Evolutionary conservation across 2,113 vertebrate genomes (phyloP).

Genomic region (Sakesphorus luctuosus): DNA sequence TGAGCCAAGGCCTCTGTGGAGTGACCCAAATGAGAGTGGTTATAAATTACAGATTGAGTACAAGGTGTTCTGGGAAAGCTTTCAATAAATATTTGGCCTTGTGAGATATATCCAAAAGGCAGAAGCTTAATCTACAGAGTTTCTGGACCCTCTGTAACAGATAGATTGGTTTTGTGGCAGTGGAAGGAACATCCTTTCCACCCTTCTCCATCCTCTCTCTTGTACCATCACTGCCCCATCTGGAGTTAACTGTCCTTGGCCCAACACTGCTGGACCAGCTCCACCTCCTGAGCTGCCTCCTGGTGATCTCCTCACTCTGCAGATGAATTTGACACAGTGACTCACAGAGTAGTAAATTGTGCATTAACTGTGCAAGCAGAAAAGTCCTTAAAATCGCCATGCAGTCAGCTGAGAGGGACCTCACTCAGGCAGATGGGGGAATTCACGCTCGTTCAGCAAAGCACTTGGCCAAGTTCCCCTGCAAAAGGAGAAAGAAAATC

Average conservation of each 20-base stretch:
- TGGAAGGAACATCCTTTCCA: not conserved
- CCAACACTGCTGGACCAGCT: not conserved
- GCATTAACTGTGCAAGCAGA: not conserved
- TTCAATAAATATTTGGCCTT: not conserved
- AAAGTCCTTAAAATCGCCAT: not conserved
- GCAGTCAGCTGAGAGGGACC: not conserved
- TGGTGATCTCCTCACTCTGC: not conserved
- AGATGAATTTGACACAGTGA: not conserved
- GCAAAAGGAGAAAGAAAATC: not conserved
- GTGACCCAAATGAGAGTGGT: not conserved
- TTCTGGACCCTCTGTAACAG: not conserved
- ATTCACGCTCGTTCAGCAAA: slow-evolving; percentile 10
- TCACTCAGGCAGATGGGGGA: not conserved
- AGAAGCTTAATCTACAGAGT: not conserved
- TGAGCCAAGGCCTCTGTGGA: not conserved
- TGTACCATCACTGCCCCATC: not conserved
- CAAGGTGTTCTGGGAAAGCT: not conserved
- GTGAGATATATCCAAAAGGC: not conserved
- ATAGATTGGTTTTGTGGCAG: not conserved
- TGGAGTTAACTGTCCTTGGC: not conserved
- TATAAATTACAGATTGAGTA: not conserved
- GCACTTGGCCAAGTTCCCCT: not conserved
- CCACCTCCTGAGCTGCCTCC: not conserved
- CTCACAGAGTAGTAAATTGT: not conserved
- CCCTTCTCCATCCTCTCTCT: not conserved